A percentile compares a stretch with the other conserved stretches of the same genome.
Evolutionary conservation across 2,797 vertebrate genomes (phyloP).

Genomic region (Clamator glandarius): DNA sequence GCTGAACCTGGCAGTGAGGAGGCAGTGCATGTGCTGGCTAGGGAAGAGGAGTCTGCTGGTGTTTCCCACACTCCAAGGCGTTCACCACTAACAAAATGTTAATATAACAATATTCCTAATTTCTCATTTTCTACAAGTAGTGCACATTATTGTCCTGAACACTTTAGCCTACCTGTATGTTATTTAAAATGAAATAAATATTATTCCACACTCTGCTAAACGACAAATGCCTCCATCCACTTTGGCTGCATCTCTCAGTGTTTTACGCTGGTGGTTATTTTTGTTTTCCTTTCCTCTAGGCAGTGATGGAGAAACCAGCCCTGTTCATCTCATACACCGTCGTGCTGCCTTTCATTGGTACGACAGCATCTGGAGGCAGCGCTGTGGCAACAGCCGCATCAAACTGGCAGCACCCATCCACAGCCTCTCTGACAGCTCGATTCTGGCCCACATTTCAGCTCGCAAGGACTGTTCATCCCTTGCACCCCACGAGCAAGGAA

Average conservation of each 20-base stretch:
- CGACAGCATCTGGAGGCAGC: fast-evolving
- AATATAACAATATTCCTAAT: neutral
- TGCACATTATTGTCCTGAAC: neutral
- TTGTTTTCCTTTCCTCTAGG: neutral
- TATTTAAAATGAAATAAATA: neutral
- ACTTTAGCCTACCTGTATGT: neutral
- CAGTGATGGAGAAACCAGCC: neutral
- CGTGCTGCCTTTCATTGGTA: neutral
- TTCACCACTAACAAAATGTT: neutral
- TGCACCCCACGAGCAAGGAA: neutral
- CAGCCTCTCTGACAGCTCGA: neutral
- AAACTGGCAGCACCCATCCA: neutral
- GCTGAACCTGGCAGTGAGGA: neutral
- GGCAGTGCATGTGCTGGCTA: fast-evolving
- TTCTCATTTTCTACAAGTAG: neutral
- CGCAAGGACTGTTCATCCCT: neutral
- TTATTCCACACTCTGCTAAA: neutral
- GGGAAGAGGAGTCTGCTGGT: neutral
- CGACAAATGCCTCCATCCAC: neutral
- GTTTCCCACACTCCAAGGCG: neutral
- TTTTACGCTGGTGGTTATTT: neutral
- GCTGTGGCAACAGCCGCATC: fast-evolving
- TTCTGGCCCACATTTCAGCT: neutral
- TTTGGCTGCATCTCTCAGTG: neutral
- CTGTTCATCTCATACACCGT: neutral